Conservation (phyloP, 1,140 invertebrate genomes). For the Glossosoma conforme region DNA sequence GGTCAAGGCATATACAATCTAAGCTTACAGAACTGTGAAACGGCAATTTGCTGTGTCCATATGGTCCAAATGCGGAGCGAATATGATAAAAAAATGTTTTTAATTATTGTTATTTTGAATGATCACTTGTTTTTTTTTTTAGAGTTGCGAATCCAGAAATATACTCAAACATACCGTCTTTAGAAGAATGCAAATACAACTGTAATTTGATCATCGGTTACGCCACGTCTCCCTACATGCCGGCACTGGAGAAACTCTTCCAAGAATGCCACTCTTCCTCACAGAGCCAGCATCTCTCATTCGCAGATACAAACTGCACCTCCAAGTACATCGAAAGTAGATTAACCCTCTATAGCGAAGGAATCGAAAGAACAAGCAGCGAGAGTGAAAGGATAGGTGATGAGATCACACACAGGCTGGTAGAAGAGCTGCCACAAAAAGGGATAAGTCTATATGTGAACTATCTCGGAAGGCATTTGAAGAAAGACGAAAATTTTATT, state of each 20-base stretch:
- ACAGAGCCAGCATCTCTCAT: slow-evolving; percentile 17
- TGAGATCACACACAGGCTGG: slow-evolving; percentile 6
- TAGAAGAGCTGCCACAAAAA: slow-evolving; percentile 4
- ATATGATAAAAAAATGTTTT: too few species aligned
- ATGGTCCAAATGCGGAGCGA: too few species aligned
- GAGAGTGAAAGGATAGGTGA: slow-evolving; percentile 14
- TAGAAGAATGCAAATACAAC: slow-evolving; percentile 24
- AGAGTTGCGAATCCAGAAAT: slow-evolving; percentile 24
- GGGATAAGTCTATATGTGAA: slow-evolving; percentile 27
- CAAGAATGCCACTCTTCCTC: slow-evolving; percentile 17
- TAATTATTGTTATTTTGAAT: too few species aligned
- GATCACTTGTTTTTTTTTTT: too few species aligned
- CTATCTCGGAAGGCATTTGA: slow-evolving; percentile 24
- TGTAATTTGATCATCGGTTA: slow-evolving; percentile 29
- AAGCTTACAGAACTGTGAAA: too few species aligned
- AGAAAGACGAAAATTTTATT: slow-evolving; percentile 24
- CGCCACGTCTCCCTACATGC: slow-evolving; percentile 29
- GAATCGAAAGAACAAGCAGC: not conserved
- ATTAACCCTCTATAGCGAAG: not conserved
- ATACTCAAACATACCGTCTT: slow-evolving; percentile 19
- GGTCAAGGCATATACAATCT: too few species aligned
- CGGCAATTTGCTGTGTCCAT: too few species aligned
- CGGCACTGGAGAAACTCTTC: slow-evolving; percentile 23
- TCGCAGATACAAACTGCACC: too few species aligned
- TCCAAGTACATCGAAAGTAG: too few species aligned